Base-by-base conservation (phyloP, 2,888 invertebrate genomes). In the Agrochola lychnidis region DNA sequence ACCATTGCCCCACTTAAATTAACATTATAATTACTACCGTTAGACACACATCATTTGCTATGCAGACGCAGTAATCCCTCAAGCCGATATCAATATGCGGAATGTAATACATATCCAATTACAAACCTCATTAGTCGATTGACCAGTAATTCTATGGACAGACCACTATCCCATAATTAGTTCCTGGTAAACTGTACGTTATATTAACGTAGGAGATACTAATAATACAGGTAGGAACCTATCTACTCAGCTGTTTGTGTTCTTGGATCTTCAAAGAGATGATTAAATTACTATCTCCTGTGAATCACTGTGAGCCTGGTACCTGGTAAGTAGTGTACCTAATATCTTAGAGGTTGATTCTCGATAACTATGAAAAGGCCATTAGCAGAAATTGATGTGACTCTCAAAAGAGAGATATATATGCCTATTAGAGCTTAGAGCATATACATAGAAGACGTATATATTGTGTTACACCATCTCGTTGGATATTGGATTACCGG, bases 91-190 rank as follows among this genome's bases (percentile, higher is more conserved):
- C 73, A 83, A 83, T 87, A 87, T 79, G 83, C 75, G 70, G 83
- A 83, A 81, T 83, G 79, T 78, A 80, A 84, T 85, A 82, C 84
- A 84, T 81, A 80, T 87, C 84, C 84, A 81, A 83, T 87, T 87
- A 87, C 77, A 80, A 73, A 69, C 57, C 69, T 84, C 70, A 87
- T 87, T 86, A 84, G 75, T 42, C 73, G 71, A 85, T 87, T 76
- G 81, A 76, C 53, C 70, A 57, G 70, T 76, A 81, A 76, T 74
- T 78, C 70, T 81, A 66, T 79, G 67, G 74, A 82, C 77, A 73
- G 69, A 70, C 64, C 80, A 79, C 75, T 84, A 81, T 62, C 9
- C 74, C n/a, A 40, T 81, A 74, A 85, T 87, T 78, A 82, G 73
- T 78, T 71, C 62, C 69, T 57, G 14, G 73, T 77, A 76, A 85